These are phyloP conservation scores for Plectrocnemia conspersa DNA, from an alignment of 1,140 invertebrate species.

Conservation along the genomic window DNA sequence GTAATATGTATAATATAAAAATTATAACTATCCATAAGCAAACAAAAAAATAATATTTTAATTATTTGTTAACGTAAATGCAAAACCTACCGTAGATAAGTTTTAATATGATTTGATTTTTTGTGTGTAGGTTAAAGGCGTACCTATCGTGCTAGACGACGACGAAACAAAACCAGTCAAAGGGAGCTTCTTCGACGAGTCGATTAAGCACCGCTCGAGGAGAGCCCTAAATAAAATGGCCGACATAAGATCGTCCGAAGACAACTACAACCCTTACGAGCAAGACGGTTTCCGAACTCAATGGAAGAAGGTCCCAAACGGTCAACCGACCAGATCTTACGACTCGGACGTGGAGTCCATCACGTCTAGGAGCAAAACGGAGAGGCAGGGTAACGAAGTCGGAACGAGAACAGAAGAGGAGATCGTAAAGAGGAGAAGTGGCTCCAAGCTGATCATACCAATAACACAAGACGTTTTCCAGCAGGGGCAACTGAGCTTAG, in stretches of 20 bases:
- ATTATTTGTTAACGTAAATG: background rate
- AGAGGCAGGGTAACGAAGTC: background rate
- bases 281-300: background rate
- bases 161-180: background rate
- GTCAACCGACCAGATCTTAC: background rate
- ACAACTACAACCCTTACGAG: background rate
- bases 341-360: background rate
- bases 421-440: constrained; percentile 14
- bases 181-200: background rate
- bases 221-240: background rate
- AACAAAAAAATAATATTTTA: too few species aligned
- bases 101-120: background rate
- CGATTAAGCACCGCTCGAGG: background rate
- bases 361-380: background rate
- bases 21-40: too few species aligned
- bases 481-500: constrained; percentile 9
- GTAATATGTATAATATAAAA: background rate
- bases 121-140: constrained; percentile 11
- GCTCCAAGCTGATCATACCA: constrained; percentile 7
- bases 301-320: background rate
- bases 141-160: constrained; percentile 2
- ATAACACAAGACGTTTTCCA: constrained; percentile 19
- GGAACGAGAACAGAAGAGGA: constrained; percentile 2
- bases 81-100: background rate
- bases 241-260: background rate